These are phyloP conservation scores for Chloroceryle amazona DNA, from an alignment of 2,797 vertebrate species.

Conservation along the genomic window DNA sequence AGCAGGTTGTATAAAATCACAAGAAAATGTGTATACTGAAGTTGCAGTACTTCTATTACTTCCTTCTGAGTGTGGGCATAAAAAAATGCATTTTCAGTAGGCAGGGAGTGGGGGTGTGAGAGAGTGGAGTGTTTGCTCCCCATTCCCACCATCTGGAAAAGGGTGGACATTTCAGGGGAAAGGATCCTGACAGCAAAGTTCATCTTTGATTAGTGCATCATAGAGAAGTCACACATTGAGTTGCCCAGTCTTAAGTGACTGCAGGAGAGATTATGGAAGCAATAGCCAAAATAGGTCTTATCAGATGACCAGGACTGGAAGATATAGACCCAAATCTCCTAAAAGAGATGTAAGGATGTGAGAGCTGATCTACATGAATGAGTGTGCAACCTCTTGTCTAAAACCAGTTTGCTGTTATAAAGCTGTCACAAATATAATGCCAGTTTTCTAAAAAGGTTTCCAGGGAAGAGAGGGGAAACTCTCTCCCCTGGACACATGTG, in stretches of 20 bases:
- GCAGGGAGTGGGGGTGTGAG: slow-evolving; percentile 43
- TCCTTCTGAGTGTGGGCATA: neutral
- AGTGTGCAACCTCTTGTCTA: neutral
- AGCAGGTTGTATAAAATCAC: slow-evolving; percentile 28
- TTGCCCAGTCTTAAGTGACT: neutral
- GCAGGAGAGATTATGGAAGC: neutral
- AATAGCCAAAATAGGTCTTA: neutral
- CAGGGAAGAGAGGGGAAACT: neutral
- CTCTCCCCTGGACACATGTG: neutral
- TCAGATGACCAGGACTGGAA: neutral
- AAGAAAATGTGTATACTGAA: neutral
- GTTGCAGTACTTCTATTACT: slow-evolving; percentile 8
- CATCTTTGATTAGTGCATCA: neutral
- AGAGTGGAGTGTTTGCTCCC: slow-evolving; percentile 41
- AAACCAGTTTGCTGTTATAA: neutral
- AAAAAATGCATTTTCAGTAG: slow-evolving; percentile 25
- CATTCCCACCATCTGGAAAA: slow-evolving; percentile 20
- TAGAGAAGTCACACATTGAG: neutral
- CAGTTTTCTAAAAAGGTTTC: neutral
- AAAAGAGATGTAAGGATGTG: neutral
- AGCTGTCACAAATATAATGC: neutral
- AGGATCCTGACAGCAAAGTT: neutral
- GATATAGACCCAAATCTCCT: neutral
- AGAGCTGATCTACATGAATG: neutral
- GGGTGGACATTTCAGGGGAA: neutral